Base-by-base conservation (phyloP, 2,113 vertebrate species). In the Mesoclemmys tuberculata region DNA sequence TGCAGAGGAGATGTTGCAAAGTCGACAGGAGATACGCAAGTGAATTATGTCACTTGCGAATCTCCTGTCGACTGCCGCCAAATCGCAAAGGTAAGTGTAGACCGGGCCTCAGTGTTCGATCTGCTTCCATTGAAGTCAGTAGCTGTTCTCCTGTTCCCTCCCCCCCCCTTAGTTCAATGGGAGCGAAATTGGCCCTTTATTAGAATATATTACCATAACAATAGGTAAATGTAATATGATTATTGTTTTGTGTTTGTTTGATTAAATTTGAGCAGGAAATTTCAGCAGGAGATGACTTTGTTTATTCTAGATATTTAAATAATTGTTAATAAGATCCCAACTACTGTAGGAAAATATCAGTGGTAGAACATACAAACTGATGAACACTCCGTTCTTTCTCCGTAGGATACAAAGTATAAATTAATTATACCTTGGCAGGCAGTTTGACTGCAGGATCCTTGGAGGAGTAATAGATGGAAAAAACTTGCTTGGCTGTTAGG, bases 381-480 rank as follows among this genome's bases (percentile, higher is more conserved):
- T 84, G 64, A 96, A 89, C 82, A 78, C 91, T 93, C 29, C 0
- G 4, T 6, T 93, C 6, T 61, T 80, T 71, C 95, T 88, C 95
- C 90, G 78, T 92, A 87, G 93, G 87, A 89, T 41, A 80, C 48
- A 85, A 96, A 94, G 10, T 54, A 52, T 84, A 95, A 97, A 97
- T 96, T 94, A 97, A 97, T 97, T 97, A 84, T 93, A 86, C 74
- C 89, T 97, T 96, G 91, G 82, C 91, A 97, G 83, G 58, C 89
- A 88, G 31, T 86, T 94, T 85, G 93, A 93, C 80, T 92, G 68
- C 11, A 16, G 68, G 89, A 78, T 44, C 84, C 87, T 91, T 82
- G 55, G 93, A 82, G 90, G 7, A 96, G 44, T 91, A 97, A 88
- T 44, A 80, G 88, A 94, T 93, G 84, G 93, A 83, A 91, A 64